These are phyloP conservation scores for Eubasilissa regina DNA, from an alignment of 1,140 invertebrate genomes.

Conservation along the genomic window DNA sequence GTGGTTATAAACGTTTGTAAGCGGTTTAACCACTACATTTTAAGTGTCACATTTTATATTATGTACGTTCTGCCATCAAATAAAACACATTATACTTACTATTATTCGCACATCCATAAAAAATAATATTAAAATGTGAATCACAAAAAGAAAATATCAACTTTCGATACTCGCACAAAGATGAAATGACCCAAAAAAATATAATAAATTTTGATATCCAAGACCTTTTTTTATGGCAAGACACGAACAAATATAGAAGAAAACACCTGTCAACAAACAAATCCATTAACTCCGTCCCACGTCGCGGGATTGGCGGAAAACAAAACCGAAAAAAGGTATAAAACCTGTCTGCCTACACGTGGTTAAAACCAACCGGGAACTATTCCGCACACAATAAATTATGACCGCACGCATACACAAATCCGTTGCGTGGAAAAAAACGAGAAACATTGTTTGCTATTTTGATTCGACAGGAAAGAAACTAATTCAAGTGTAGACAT, in stretches of 20 bases:
- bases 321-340: constrained; percentile 5
- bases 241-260: neutral
- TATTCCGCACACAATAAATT: constrained; percentile 3
- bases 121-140: too few relatives aligned
- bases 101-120: too few relatives aligned
- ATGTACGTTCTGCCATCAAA: too few relatives aligned
- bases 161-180: neutral
- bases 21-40: too few relatives aligned
- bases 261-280: constrained; percentile 34
- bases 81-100: too few relatives aligned
- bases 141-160: too few relatives aligned
- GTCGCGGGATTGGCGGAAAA: neutral
- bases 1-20: too few relatives aligned
- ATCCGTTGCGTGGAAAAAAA: constrained; percentile 12
- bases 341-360: constrained; percentile 2
- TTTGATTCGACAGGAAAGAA: constrained; percentile 23
- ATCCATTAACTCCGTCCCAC: constrained; percentile 28
- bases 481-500: constrained; percentile 12
- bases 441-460: constrained; percentile 21
- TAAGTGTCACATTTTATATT: too few relatives aligned
- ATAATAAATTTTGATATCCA: constrained; percentile 2
- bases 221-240: constrained; percentile 8
- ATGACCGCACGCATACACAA: constrained; percentile 4
- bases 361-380: neutral
- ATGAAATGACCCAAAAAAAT: neutral